phyloP scores from a whole-genome alignment of 2,888 invertebrate species.

The Eretmocerus hayati region DNA sequence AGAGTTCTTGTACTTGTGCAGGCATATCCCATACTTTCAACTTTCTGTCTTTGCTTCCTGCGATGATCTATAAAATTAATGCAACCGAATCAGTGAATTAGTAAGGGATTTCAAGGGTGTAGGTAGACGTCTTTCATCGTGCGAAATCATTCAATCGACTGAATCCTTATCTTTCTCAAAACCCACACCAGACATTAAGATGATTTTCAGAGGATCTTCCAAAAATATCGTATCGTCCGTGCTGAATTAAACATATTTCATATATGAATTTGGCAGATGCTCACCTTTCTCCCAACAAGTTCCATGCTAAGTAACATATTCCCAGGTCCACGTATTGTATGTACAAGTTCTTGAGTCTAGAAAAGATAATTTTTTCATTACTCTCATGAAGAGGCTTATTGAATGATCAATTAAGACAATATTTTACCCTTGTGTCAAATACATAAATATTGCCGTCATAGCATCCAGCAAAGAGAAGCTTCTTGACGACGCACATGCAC shows the following conservation, averaged over 20 bases:
- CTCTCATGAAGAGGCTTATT: neutral
- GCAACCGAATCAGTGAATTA: neutral
- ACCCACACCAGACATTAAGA: too few relatives aligned
- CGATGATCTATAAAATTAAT: constrained; percentile 53
- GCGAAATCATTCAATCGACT: too few relatives aligned
- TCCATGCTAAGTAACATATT: constrained; percentile 67
- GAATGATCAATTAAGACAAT: neutral
- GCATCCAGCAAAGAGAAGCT: constrained; percentile 64
- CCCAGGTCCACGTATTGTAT: constrained; percentile 62
- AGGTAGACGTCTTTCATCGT: too few relatives aligned
- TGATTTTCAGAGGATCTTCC: too few relatives aligned
- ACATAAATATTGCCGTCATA: constrained; percentile 74
- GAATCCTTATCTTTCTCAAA: too few relatives aligned
- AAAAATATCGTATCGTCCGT: too few relatives aligned
- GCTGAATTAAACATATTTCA: neutral
- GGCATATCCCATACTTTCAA: constrained; percentile 62
- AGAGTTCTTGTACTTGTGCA: constrained; percentile 34
- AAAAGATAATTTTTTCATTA: neutral
- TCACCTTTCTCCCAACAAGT: constrained; percentile 58
- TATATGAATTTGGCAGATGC: neutral
- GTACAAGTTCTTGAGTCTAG: constrained; percentile 49
- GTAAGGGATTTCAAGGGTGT: too few relatives aligned
- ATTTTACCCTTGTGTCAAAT: constrained; percentile 50
- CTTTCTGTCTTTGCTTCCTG: constrained; percentile 62
- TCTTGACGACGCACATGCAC: constrained; percentile 60